phyloP scores from a whole-genome alignment of 2,113 vertebrate species.

The Pygathrix nemaeus region DNA sequence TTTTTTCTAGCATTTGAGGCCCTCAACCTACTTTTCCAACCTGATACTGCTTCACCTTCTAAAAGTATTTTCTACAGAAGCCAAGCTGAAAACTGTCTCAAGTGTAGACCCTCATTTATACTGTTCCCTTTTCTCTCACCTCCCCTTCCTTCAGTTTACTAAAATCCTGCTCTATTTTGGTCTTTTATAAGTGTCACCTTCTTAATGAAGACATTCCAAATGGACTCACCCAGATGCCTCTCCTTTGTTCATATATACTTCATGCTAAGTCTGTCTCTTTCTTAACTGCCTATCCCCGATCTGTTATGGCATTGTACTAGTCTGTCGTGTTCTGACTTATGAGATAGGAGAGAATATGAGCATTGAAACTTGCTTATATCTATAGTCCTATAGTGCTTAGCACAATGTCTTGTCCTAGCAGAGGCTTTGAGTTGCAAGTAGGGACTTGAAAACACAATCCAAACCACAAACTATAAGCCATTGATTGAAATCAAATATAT shows the following conservation, averaged over 20 bases:
- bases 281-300: fast-evolving
- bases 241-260: not conserved
- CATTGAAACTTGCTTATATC: not conserved
- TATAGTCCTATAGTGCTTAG: not conserved
- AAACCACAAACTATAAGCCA: not conserved
- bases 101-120: not conserved
- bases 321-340: not conserved
- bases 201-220: not conserved
- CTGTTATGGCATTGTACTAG: not conserved
- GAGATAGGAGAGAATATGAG: not conserved
- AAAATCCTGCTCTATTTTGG: not conserved
- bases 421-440: not conserved
- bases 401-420: not conserved
- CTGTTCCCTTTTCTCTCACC: not conserved
- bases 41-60: not conserved
- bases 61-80: not conserved
- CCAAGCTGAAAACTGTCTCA: not conserved
- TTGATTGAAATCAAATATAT: not conserved
- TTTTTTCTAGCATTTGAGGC: not conserved
- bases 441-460: no score
- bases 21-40: not conserved
- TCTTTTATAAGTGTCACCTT: not conserved
- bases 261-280: not conserved
- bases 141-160: not conserved
- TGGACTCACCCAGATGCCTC: not conserved